Percentiles rank a stretch among this genome's conserved stretches.
Evolutionary conservation across 2,797 vertebrate species (phyloP).

Genomic region (Alauda arvensis): DNA sequence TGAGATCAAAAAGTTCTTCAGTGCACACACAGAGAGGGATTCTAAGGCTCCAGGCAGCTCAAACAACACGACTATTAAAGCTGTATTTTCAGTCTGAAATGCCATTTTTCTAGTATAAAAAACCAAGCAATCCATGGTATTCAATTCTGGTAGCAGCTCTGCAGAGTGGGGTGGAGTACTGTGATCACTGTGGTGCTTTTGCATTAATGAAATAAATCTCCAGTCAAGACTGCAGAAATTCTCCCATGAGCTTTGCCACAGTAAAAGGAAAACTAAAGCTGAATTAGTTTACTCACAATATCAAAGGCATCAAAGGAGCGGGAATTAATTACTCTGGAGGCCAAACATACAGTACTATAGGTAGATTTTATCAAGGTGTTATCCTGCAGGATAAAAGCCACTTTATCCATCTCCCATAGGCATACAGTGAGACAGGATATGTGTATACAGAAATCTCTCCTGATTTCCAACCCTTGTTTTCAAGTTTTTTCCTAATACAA

Average conservation of each 20-base stretch:
- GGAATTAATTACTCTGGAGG: not conserved
- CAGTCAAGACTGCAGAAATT: not conserved
- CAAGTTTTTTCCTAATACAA: not conserved
- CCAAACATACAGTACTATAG: not conserved
- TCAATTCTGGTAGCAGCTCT: not conserved
- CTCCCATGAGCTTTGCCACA: not conserved
- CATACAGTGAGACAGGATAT: not conserved
- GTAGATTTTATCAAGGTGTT: not conserved
- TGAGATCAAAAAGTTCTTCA: not conserved
- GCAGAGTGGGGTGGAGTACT: not conserved
- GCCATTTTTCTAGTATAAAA: not conserved
- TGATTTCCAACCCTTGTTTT: not conserved
- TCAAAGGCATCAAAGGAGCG: not conserved
- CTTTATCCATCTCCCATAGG: not conserved
- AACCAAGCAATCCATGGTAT: not conserved
- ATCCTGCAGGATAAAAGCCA: not conserved
- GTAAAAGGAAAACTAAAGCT: not conserved
- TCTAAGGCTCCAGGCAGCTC: not conserved
- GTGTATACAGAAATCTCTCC: not conserved
- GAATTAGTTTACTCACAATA: not conserved
- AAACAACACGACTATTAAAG: not conserved
- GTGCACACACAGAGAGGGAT: not conserved
- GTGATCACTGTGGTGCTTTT: not conserved
- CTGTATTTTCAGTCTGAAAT: not conserved
- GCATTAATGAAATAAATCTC: not conserved